These are phyloP conservation scores for Drosophila dives DNA, from an alignment of 2,888 invertebrate genomes.

Conservation along the genomic window DNA sequence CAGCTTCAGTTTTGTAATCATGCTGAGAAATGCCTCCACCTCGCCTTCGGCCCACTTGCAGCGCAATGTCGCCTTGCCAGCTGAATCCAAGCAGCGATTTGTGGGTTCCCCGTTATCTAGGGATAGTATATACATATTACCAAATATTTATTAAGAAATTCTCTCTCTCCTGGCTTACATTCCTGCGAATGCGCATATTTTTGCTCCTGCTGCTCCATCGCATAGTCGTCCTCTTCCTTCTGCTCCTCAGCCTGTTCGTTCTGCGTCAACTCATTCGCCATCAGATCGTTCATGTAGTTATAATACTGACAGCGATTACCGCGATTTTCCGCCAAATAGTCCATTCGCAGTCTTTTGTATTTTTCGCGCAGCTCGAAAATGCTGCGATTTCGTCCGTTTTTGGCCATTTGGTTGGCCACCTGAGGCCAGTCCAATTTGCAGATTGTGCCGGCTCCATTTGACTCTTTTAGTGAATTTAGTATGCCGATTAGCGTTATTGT, in stretches of 20 bases:
- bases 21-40: conserved; percentile 48
- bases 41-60: conserved; percentile 55
- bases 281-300: conserved; percentile 31
- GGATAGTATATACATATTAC: no score
- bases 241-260: conserved; percentile 10
- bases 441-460: neutral
- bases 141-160: neutral
- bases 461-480: conserved; percentile 22
- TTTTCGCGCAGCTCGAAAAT: conserved; percentile 31
- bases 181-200: conserved; percentile 47
- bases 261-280: conserved; percentile 17
- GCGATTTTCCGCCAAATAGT: conserved; percentile 37
- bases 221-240: neutral
- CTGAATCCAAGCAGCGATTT: neutral
- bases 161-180: conserved; percentile 23
- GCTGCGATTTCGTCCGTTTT: conserved; percentile 13
- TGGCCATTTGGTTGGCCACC: conserved; percentile 38
- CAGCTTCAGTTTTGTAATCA: conserved; percentile 47
- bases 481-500: conserved; percentile 38
- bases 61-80: conserved; percentile 22
- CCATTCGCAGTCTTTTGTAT: conserved; percentile 24
- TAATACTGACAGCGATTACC: conserved; percentile 38
- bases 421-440: conserved; percentile 38
- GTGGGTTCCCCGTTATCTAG: conserved; percentile 21
- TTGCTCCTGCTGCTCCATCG: conserved; percentile 30